Conservation (phyloP, 1,140 invertebrate species). For the Agrypnia vestita region DNA sequence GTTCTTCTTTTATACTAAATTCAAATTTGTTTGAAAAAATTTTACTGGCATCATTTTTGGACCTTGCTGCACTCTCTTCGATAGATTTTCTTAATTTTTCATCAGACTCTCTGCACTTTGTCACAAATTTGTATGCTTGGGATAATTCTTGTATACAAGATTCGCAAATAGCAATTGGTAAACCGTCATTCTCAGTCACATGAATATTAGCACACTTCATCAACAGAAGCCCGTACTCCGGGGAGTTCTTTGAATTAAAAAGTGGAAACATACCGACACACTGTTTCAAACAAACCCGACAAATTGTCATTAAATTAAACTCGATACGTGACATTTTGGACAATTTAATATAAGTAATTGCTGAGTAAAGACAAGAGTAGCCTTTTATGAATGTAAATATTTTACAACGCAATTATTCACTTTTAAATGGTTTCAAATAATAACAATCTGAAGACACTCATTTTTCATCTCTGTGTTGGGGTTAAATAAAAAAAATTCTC, state of each 20-base stretch:
- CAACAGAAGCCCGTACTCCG: conserved; percentile 19
- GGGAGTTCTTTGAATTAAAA: conserved; percentile 21
- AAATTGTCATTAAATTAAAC: conserved; percentile 4
- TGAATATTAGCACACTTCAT: conserved; percentile 37
- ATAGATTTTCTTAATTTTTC: conserved; percentile 27
- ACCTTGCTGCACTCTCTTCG: neutral
- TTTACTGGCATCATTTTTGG: neutral
- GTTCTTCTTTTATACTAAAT: conserved; percentile 36
- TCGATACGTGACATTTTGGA: neutral
- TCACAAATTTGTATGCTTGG: conserved; percentile 34
- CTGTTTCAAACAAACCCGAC: conserved; percentile 23
- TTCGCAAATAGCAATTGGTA: conserved; percentile 39
- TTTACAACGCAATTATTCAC: too few relatives aligned
- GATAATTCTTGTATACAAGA: conserved; percentile 28
- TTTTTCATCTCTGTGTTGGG: too few relatives aligned
- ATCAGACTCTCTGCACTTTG: conserved; percentile 43
- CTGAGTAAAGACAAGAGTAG: too few relatives aligned
- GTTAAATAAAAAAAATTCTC: too few relatives aligned
- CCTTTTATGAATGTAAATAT: too few relatives aligned
- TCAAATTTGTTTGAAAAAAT: neutral
- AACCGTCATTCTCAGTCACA: conserved; percentile 41
- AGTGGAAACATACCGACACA: conserved; percentile 28
- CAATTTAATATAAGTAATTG: too few relatives aligned
- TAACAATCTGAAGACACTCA: too few relatives aligned
- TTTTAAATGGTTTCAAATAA: too few relatives aligned